These are phyloP conservation scores for Pelodiscus sinensis DNA, from an alignment of 2,113 vertebrate species.

Conservation along the genomic window DNA sequence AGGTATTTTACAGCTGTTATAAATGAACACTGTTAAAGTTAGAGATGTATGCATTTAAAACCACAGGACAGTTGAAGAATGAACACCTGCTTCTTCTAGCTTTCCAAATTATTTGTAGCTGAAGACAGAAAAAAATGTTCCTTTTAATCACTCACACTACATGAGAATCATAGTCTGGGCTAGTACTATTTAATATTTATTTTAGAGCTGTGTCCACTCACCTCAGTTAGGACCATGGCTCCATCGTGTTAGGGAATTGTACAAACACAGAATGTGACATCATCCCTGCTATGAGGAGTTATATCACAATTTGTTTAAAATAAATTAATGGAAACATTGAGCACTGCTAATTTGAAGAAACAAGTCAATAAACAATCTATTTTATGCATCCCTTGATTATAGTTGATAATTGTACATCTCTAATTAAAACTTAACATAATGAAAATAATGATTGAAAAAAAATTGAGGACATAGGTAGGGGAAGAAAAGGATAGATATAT, in stretches of 20 bases:
- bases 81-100: conserved; percentile 66
- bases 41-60: conserved; percentile 73
- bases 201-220: neutral
- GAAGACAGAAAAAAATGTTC: conserved; percentile 50
- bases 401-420: neutral
- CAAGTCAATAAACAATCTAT: conserved; percentile 31
- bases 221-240: neutral
- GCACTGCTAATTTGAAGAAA: conserved; percentile 43
- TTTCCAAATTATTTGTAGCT: conserved; percentile 51
- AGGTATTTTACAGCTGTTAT: conserved; percentile 77
- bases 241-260: neutral
- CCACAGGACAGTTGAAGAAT: conserved; percentile 69
- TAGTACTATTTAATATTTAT: conserved; percentile 18
- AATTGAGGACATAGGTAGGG: neutral
- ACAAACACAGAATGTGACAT: conserved; percentile 5
- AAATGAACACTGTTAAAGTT: conserved; percentile 76
- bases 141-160: conserved; percentile 34
- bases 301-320: neutral
- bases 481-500: neutral
- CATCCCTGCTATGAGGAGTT: neutral
- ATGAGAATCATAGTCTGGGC: conserved; percentile 21
- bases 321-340: conserved; percentile 20
- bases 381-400: conserved; percentile 17
- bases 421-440: conserved; percentile 14
- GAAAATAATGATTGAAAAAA: neutral